Evolutionary conservation across 2,888 invertebrate genomes (phyloP).

Genomic region (Plagiodera versicolora): DNA sequence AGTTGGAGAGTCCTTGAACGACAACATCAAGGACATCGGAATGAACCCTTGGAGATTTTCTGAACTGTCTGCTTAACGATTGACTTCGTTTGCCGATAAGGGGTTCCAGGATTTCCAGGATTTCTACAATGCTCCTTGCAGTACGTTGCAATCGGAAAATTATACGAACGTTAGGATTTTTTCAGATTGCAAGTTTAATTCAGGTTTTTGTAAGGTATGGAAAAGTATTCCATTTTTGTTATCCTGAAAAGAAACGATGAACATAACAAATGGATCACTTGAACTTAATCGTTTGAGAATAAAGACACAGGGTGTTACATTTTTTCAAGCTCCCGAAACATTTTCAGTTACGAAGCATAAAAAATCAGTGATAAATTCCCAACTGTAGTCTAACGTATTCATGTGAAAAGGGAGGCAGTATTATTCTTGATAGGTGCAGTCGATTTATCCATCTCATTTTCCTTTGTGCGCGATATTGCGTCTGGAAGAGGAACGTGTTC

Average conservation of each 20-base stretch:
- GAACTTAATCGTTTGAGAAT: too few species aligned
- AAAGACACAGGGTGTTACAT: too few species aligned
- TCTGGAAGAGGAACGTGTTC: not conserved
- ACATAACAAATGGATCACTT: too few species aligned
- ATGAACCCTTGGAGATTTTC: conserved; percentile 20
- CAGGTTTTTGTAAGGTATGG: too few species aligned
- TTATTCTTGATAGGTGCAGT: conserved; percentile 2
- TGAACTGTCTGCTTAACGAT: conserved; percentile 24
- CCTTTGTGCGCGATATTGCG: conserved; percentile 14
- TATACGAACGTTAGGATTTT: too few species aligned
- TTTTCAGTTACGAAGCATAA: not conserved
- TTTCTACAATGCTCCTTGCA: conserved; percentile 7
- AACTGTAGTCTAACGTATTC: not conserved
- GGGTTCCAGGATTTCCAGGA: conserved; percentile 9
- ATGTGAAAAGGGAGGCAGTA: too few species aligned
- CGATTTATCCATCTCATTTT: conserved; percentile 17
- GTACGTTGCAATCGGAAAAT: too few species aligned
- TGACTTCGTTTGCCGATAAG: conserved; percentile 21
- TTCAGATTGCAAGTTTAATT: too few species aligned
- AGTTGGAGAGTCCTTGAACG: conserved; percentile 14
- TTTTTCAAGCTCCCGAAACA: too few species aligned
- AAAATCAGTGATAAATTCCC: not conserved
- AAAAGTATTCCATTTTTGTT: too few species aligned
- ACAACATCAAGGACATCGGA: conserved; percentile 16
- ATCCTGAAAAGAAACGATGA: too few species aligned